Conservation (phyloP, 2,888 invertebrate genomes). For the Erebia palarica region DNA sequence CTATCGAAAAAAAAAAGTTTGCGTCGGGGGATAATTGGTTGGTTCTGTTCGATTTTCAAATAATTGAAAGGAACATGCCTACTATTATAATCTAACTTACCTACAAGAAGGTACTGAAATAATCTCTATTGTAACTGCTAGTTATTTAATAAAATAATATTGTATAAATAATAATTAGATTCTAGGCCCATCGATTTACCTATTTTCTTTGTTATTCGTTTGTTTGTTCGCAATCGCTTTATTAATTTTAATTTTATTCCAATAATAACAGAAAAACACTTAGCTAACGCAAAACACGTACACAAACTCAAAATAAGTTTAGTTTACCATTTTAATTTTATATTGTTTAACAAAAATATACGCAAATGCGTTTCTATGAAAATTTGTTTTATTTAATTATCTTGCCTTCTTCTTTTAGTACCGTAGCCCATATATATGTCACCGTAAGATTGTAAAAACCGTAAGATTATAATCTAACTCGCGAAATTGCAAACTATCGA, state of each 20-base stretch:
- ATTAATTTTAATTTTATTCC: background rate
- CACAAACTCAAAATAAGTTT: background rate
- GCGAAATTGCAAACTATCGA: too few relatives aligned
- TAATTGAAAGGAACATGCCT: background rate
- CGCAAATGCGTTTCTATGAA: background rate
- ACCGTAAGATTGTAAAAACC: too few relatives aligned
- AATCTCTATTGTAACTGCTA: background rate
- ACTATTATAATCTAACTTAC: background rate
- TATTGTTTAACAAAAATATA: conserved; percentile 3
- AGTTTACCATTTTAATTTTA: conserved; percentile 5
- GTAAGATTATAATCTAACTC: too few relatives aligned
- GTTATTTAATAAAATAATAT: background rate
- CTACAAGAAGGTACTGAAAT: background rate
- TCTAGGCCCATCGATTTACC: conserved; percentile 7
- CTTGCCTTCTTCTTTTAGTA: background rate
- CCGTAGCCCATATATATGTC: too few relatives aligned
- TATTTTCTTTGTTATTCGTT: background rate
- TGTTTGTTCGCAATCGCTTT: background rate
- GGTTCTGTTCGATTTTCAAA: background rate
- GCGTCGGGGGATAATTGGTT: too few relatives aligned
- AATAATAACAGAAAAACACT: background rate
- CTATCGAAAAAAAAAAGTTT: too few relatives aligned
- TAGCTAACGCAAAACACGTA: background rate
- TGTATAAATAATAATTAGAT: conserved; percentile 3
- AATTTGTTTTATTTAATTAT: background rate